Percentiles rank a stretch among this genome's conserved stretches.
Conservation (phyloP, 2,888 invertebrate species). For the Parelbella ahira region DNA sequence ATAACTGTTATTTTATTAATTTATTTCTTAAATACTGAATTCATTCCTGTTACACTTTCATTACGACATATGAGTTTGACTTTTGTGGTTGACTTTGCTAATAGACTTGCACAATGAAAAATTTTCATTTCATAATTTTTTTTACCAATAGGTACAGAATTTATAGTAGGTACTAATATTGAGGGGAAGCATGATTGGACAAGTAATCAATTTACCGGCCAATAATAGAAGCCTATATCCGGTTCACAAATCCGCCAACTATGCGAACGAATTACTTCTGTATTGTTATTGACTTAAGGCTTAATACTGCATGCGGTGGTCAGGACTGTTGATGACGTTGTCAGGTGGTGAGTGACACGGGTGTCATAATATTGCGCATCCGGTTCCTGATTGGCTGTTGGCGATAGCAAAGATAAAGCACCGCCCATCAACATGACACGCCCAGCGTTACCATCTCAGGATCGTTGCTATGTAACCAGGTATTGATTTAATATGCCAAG, state of each 20-base stretch:
- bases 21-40: too few species aligned
- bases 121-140: too few species aligned
- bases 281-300: conserved; percentile 25
- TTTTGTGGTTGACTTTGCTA: too few species aligned
- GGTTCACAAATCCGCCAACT: conserved; percentile 1
- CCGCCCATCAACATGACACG: conserved; percentile 43
- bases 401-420: conserved; percentile 32
- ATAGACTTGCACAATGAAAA: too few species aligned
- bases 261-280: conserved; percentile 30
- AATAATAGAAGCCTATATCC: conserved; percentile 49
- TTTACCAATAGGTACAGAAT: too few species aligned
- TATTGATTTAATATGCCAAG: too few species aligned
- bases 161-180: too few species aligned
- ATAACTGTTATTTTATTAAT: too few species aligned
- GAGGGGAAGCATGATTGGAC: conserved; percentile 7
- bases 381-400: conserved; percentile 57
- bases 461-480: conserved; percentile 49
- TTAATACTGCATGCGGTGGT: conserved; percentile 27
- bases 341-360: conserved; percentile 57
- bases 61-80: too few species aligned
- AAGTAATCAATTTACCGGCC: conserved; percentile 34
- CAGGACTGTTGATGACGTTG: conserved; percentile 36
- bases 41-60: too few species aligned
- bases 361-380: conserved; percentile 69
- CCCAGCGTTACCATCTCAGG: conserved; percentile 36